Evolutionary conservation across 2,797 vertebrate species (phyloP).

Genomic region (Pseudochirops corinnae): DNA sequence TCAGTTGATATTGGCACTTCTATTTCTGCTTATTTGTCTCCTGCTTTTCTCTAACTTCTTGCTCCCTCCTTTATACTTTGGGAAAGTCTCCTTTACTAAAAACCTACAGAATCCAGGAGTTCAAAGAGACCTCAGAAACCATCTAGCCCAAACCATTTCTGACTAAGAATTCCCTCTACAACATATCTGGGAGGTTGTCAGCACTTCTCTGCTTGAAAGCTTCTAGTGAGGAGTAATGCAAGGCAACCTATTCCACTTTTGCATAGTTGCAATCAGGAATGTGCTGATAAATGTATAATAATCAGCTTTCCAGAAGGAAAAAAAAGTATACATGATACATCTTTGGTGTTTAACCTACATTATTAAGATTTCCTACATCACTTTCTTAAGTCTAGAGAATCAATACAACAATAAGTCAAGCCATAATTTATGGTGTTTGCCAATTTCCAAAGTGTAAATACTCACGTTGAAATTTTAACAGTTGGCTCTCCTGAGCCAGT

Average conservation of each 20-base stretch:
- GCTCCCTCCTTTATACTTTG: neutral
- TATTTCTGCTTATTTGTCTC: neutral
- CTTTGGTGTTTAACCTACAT: neutral
- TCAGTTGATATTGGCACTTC: neutral
- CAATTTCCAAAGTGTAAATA: neutral
- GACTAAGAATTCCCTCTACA: neutral
- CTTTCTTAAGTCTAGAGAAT: neutral
- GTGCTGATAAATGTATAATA: neutral
- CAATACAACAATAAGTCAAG: neutral
- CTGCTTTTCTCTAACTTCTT: neutral
- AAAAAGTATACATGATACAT: neutral
- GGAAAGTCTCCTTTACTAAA: neutral
- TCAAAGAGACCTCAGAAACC: neutral
- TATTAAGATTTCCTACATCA: neutral
- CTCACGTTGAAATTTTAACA: neutral
- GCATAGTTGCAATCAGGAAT: neutral
- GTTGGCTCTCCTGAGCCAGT: neutral
- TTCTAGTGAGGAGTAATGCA: neutral
- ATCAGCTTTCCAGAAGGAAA: neutral
- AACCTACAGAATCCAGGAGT: neutral
- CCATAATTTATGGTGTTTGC: neutral
- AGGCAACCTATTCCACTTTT: neutral
- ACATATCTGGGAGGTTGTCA: neutral
- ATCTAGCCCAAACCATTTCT: neutral
- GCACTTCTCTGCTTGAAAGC: neutral